Base-by-base conservation (phyloP, 1,140 invertebrate species). In the Cyclargus thomasi region DNA sequence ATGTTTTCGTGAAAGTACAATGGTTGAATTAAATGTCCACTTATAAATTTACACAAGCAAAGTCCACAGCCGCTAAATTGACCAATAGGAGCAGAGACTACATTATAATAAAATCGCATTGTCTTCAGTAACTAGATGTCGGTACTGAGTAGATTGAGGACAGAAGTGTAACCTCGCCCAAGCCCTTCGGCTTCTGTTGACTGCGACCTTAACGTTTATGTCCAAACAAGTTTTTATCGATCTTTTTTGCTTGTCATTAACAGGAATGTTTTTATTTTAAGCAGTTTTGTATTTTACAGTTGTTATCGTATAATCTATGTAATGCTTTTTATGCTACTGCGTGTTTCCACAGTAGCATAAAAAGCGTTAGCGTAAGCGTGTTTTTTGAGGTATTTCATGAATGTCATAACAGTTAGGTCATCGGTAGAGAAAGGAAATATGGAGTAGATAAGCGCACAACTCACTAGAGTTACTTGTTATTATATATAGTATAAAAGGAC, bases 31-130 rank as follows among this genome's bases (percentile, higher is more conserved):
- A 14, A 47, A 11, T 47, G 39, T 8, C 39, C 39, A 11, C 39
- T 47, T 47, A 47, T 14, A 47, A 47, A 47, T 47, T 47, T 11
- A 47, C 39, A 47, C 14, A 47, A 47, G 39, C 39, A 47, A 47
- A 47, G 39, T 47, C 14, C 39, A 47, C 39, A 47, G 14, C 39
- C 10, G 14, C 10, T 16, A 2, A 47, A 47, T 47, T 47, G 39
- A 14, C 39, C 39, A 47, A 47, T 47, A 8, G 39, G 11, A 47
- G 39, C 39, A 47, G 39, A 47, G 39, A 16, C 14, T 16, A 16
- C 14, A 47, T 47, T 59, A 59, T 59, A 21, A 59, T 59, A 59
- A 59, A 59, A 59, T 20, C 18, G 55, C 55, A 59, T 59, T 59
- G 55, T 59, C 55, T 59, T 59, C 55, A 6, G 20, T 11, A n/a